Conservation (phyloP, 2,113 vertebrate genomes). For the Galemys pyrenaicus region DNA sequence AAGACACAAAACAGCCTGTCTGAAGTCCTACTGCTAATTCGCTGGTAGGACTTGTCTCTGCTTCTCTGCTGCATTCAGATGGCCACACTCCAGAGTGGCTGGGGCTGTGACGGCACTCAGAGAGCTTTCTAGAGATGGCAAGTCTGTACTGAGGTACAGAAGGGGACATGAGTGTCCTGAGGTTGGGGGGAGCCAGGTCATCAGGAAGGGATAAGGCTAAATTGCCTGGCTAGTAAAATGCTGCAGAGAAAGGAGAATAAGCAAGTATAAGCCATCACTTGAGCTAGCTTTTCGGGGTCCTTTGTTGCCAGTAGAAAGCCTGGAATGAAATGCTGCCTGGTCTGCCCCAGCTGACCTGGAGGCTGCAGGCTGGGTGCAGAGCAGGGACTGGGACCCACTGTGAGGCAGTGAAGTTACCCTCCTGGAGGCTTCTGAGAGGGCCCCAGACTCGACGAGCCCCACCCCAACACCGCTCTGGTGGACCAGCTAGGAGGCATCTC, state of each 20-base stretch:
- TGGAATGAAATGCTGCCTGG: not conserved
- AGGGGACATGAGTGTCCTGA: not conserved
- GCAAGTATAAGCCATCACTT: not conserved
- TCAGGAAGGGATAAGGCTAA: not conserved
- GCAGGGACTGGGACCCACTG: not conserved
- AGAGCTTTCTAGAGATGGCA: not conserved
- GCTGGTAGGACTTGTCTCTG: not conserved
- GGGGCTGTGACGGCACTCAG: not conserved
- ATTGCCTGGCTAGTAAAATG: not conserved
- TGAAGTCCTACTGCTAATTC: not conserved
- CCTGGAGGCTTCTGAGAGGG: not conserved
- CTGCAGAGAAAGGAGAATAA: not conserved
- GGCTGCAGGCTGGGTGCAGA: not conserved
- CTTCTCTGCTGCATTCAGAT: not conserved
- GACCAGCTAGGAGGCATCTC: not conserved
- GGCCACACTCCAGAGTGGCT: not conserved
- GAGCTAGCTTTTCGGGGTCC: not conserved
- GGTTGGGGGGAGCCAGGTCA: not conserved
- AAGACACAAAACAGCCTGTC: not conserved
- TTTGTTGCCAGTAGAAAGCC: not conserved
- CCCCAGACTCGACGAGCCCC: too few relatives aligned
- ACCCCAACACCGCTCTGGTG: too few relatives aligned
- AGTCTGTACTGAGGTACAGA: not conserved
- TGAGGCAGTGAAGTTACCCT: not conserved
- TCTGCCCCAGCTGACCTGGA: not conserved